Conservation (phyloP, 2,888 invertebrate genomes). For the Tipula lateralis region DNA sequence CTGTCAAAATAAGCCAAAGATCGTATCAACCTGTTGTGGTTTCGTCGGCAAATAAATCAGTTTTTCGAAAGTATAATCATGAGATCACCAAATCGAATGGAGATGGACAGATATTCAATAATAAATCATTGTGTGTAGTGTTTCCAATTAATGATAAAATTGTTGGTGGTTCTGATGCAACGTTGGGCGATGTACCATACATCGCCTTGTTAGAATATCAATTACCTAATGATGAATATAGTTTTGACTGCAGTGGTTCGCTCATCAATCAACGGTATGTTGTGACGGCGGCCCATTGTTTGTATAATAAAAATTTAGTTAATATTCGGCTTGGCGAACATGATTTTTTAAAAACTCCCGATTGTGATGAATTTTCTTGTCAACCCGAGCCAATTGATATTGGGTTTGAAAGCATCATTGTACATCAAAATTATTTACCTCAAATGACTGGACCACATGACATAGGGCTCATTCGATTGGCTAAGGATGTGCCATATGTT, state of each 20-base stretch:
- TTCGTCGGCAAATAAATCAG: too few species aligned
- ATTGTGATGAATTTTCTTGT: conserved; percentile 43
- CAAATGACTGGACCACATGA: conserved; percentile 55
- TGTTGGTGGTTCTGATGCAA: neutral
- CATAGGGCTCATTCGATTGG: conserved; percentile 64
- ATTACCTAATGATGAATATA: neutral
- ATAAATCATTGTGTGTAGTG: neutral
- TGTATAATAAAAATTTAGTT: conserved; percentile 25
- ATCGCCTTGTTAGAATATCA: neutral
- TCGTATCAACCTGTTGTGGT: too few species aligned
- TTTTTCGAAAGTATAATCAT: neutral
- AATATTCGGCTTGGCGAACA: conserved; percentile 44
- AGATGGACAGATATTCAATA: neutral
- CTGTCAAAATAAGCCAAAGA: too few species aligned
- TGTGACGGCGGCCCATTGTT: conserved; percentile 60
- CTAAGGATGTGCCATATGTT: conserved; percentile 51
- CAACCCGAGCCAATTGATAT: conserved; percentile 54
- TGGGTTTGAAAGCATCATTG: conserved; percentile 57
- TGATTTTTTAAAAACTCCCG: conserved; percentile 40
- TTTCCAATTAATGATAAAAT: neutral
- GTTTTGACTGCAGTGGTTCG: conserved; percentile 60
- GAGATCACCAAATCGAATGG: neutral
- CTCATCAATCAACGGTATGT: conserved; percentile 62
- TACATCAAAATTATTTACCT: conserved; percentile 64
- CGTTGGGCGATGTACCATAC: neutral